Conservation (phyloP, 2,888 invertebrate species). For the Pseudococcus viburni region DNA sequence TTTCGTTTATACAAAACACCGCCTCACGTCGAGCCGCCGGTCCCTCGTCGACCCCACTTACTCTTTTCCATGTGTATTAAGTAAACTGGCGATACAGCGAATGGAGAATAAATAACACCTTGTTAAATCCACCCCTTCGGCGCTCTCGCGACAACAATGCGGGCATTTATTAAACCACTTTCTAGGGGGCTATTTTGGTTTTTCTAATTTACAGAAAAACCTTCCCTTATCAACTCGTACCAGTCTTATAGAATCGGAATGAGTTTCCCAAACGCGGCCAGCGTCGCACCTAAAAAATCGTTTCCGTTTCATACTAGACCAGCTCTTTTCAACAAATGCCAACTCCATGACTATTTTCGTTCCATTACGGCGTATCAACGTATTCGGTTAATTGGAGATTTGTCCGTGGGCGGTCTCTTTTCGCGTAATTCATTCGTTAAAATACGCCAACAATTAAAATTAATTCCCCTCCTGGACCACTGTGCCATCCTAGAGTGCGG, state of each 20-base stretch:
- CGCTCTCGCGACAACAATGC: slow-evolving; percentile 15
- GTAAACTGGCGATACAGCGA: slow-evolving; percentile 32
- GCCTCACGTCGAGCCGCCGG: background rate
- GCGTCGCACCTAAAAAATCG: background rate
- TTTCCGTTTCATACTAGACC: background rate
- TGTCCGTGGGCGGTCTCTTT: slow-evolving; percentile 20
- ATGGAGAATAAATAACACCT: slow-evolving; percentile 53
- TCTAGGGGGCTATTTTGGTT: slow-evolving; percentile 47
- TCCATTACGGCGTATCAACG: background rate
- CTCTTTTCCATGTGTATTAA: background rate
- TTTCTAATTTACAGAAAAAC: slow-evolving; percentile 26
- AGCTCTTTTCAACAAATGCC: background rate
- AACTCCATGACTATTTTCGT: background rate
- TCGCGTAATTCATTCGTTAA: slow-evolving; percentile 21
- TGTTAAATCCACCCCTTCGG: slow-evolving; percentile 39
- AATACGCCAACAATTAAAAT: slow-evolving; percentile 44
- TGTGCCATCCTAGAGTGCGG: background rate
- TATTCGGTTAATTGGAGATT: slow-evolving; percentile 33
- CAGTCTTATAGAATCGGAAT: background rate
- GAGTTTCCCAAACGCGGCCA: background rate
- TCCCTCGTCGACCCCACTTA: slow-evolving; percentile 46
- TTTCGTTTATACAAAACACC: slow-evolving; percentile 49
- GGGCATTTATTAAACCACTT: slow-evolving; percentile 54
- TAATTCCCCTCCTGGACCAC: slow-evolving; percentile 9
- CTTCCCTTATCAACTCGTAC: slow-evolving; percentile 17